Evolutionary conservation across 2,113 vertebrate genomes (phyloP), one percentile per base, ranked within the genome.

Genomic region (Crypturellus undulatus): DNA sequence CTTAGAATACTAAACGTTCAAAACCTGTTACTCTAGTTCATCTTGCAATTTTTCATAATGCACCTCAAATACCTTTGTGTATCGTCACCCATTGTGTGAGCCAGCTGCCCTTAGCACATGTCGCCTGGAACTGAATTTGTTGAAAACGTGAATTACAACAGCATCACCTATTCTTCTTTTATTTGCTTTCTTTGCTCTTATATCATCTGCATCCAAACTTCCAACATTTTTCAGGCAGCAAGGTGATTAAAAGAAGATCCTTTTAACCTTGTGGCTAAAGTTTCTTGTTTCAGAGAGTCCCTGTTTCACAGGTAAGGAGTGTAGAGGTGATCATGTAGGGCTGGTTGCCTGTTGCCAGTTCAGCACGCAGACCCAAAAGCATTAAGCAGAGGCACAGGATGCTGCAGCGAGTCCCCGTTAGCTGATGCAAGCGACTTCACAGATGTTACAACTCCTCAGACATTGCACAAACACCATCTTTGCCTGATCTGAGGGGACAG

Each of bases 11-110:
- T 60, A 0, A 22, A 84, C 73, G 21, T 75, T 80, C 67, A 73
- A 94, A 87, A 91, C 49, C 71, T 54, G 38, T 77, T 87, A 65
- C n/a, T 91, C 81, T 11, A 79, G n/a, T 67, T 82, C 87, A 12
- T 26, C 15, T 22, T 64, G 24, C 40, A 59, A 19, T 77, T 79
- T 90, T 82, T 62, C 78, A 80, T 51, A 71, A 67, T 45, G 89
- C 84, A 30, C 58, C 49, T 84, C 70, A 83, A 86, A 65, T 56
- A 43, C 19, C 26, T 67, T 25, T 73, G 6, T 12, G 7, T 60
- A 64, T 87, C 34, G 47, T 70, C 77, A 89, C 79, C 81, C 70
- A 14, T 42, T 91, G n/a, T 83, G 58, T 77, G 70, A 70, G 43
- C 28, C 62, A 78, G 64, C 42, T 83, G 64, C 52, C 69, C 84